These are phyloP conservation scores for Pipistrellus nathusii DNA, from an alignment of 2,797 vertebrate species.

Conservation along the genomic window DNA sequence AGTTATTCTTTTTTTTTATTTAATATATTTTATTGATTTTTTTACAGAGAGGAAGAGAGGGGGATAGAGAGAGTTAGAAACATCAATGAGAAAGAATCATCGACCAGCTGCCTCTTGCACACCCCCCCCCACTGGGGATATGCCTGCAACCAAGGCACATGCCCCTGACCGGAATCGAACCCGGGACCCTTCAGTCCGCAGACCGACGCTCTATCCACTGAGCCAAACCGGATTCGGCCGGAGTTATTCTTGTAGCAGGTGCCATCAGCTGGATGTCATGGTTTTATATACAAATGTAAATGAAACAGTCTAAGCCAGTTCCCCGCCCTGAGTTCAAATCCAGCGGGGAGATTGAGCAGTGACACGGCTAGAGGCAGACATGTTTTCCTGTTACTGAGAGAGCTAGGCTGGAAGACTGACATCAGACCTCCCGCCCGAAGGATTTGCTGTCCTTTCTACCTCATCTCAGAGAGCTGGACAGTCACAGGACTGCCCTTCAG, in stretches of 20 bases:
- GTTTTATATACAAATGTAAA: not conserved
- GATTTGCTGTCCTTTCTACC: not conserved
- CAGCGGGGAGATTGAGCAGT: not conserved
- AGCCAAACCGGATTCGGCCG: no score
- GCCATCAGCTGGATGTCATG: not conserved
- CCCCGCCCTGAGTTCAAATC: not conserved
- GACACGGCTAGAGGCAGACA: not conserved
- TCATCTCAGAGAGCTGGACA: not conserved
- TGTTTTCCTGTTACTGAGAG: not conserved
- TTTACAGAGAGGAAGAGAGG: no score
- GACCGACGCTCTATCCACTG: no score
- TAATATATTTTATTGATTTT: no score
- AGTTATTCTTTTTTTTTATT: slow-evolving; percentile 6
- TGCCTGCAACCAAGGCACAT: no score
- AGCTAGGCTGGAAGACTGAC: not conserved
- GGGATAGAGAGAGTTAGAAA: no score
- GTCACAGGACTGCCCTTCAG: not conserved
- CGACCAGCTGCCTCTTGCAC: no score
- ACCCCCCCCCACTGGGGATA: no score
- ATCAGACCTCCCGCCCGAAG: not conserved
- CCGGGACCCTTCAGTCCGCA: no score
- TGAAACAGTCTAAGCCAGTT: not conserved
- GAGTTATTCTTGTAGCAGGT: not conserved
- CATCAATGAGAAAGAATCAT: no score
- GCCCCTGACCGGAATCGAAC: no score